Conservation (phyloP, 2,113 vertebrate species). For the Anseranas semipalmata region DNA sequence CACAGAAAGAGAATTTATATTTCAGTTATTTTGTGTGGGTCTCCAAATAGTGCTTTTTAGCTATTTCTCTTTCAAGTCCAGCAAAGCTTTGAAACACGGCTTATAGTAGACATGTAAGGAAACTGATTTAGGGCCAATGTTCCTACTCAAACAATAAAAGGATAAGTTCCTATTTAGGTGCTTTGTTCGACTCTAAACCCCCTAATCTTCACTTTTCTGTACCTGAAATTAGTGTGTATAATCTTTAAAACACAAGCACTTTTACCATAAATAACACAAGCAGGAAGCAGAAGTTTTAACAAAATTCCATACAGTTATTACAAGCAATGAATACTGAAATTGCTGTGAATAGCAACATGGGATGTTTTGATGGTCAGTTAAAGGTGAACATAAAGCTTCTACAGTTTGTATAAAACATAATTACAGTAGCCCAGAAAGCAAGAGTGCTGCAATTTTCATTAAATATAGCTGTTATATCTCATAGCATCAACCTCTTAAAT, state of each 20-base stretch:
- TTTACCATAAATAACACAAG: not conserved
- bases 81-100: not conserved
- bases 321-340: not conserved
- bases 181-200: not conserved
- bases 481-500: constrained; percentile 42
- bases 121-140: not conserved
- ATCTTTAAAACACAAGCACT: not conserved
- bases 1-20: not conserved
- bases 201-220: not conserved
- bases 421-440: not conserved
- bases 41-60: not conserved
- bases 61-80: not conserved
- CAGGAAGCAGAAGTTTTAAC: not conserved
- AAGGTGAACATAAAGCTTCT: not conserved
- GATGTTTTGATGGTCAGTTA: not conserved
- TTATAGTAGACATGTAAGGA: not conserved
- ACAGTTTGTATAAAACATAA: not conserved
- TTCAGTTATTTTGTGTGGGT: not conserved
- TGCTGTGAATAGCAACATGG: not conserved
- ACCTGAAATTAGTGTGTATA: not conserved
- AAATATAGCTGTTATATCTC: not conserved
- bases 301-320: not conserved
- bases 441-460: not conserved
- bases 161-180: not conserved
- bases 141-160: not conserved